Conservation (phyloP, 2,797 vertebrate genomes). For the Phalloptychus januarius region DNA sequence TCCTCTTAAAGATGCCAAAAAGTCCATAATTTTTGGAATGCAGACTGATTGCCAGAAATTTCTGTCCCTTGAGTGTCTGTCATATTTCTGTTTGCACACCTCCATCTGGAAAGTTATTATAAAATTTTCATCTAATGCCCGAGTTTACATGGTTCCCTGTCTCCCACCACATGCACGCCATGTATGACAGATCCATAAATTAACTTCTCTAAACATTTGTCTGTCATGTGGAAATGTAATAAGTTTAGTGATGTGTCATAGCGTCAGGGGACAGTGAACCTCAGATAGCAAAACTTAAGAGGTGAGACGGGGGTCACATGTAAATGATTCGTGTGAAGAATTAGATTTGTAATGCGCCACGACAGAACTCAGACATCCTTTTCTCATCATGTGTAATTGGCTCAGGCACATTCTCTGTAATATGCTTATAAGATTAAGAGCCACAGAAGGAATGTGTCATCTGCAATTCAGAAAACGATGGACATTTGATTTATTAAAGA, state of each 20-base stretch:
- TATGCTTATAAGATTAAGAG: conserved; percentile 71
- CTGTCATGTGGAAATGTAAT: conserved; percentile 32
- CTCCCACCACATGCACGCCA: conserved; percentile 42
- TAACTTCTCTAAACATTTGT: conserved; percentile 59
- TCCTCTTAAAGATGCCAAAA: neutral
- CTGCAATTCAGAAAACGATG: conserved; percentile 62
- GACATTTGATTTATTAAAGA: conserved; percentile 61
- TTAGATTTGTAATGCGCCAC: conserved; percentile 73
- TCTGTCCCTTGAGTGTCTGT: conserved; percentile 23
- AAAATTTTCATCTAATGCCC: neutral
- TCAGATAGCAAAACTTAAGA: conserved; percentile 50
- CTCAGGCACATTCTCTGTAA: conserved; percentile 71
- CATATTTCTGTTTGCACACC: conserved; percentile 3
- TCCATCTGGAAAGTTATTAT: conserved; percentile 17
- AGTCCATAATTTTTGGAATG: conserved; percentile 10
- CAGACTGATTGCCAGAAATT: conserved; percentile 18
- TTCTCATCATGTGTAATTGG: conserved; percentile 75
- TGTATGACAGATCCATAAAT: conserved; percentile 48
- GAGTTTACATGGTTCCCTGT: conserved; percentile 9
- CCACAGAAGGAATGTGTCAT: conserved; percentile 73
- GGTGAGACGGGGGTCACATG: conserved; percentile 67
- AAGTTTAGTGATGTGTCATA: conserved; percentile 35
- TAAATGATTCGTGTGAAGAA: conserved; percentile 74
- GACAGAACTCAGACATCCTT: conserved; percentile 74
- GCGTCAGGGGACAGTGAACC: conserved; percentile 53